Percentiles rank a stretch among this genome's conserved stretches.
Evolutionary conservation across 2,888 invertebrate genomes (phyloP).

Genomic region (Chrysopilus asiliformis): DNA sequence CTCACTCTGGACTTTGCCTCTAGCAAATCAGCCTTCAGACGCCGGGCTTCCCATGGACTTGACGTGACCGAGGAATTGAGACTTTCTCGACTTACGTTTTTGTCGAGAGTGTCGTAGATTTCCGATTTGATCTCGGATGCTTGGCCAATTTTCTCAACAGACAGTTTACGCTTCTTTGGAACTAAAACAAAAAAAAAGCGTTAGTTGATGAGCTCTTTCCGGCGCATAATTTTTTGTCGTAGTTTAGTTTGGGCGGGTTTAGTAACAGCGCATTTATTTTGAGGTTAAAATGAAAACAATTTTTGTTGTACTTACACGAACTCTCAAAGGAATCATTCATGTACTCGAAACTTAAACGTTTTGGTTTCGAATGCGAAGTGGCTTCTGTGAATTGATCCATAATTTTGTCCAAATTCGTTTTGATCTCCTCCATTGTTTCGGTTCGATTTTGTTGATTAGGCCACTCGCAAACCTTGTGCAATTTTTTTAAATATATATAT

Average conservation of each 20-base stretch:
- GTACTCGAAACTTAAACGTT: constrained; percentile 29
- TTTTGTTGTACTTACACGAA: constrained; percentile 15
- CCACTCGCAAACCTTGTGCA: too few relatives aligned
- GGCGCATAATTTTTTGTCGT: too few relatives aligned
- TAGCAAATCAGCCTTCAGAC: constrained; percentile 49
- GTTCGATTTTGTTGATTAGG: too few relatives aligned
- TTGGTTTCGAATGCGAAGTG: constrained; percentile 29
- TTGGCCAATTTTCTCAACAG: constrained; percentile 17
- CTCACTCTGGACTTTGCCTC: constrained; percentile 44
- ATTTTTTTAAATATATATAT: too few relatives aligned
- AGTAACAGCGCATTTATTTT: too few relatives aligned
- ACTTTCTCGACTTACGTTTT: constrained; percentile 9
- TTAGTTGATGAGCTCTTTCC: too few relatives aligned
- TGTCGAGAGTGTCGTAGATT: not conserved
- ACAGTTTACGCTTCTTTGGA: constrained; percentile 28
- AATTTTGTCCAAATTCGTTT: constrained; percentile 30
- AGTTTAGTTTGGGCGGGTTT: too few relatives aligned
- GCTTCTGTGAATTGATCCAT: constrained; percentile 30
- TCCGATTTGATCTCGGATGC: constrained; percentile 11
- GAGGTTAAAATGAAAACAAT: constrained; percentile 2
- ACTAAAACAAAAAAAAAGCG: constrained; percentile 18
- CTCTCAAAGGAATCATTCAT: constrained; percentile 25
- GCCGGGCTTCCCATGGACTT: constrained; percentile 50
- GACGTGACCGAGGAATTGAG: constrained; percentile 11
- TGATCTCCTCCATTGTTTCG: constrained; percentile 29